Conservation (phyloP, 2,888 invertebrate genomes). For the Erebia epiphron region DNA sequence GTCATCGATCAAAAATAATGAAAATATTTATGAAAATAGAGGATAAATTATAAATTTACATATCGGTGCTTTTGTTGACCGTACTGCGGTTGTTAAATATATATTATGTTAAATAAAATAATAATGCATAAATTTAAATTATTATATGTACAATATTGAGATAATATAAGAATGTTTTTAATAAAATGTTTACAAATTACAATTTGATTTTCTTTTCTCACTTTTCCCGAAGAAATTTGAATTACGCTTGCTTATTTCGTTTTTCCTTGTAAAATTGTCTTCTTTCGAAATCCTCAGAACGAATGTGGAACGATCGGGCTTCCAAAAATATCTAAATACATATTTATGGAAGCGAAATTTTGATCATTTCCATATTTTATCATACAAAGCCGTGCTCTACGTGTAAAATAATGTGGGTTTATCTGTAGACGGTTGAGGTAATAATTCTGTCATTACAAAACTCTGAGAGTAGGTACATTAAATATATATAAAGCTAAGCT, state of each 20-base stretch:
- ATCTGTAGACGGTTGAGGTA: no score
- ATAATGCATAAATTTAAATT: neutral
- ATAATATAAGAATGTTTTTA: slow-evolving; percentile 56
- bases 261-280: neutral
- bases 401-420: no score
- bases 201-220: neutral
- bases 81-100: slow-evolving; percentile 50
- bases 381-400: neutral
- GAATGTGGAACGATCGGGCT: neutral
- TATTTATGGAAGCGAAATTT: slow-evolving; percentile 3
- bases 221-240: neutral
- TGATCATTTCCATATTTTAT: slow-evolving; percentile 2
- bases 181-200: slow-evolving; percentile 37
- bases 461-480: no score
- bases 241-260: neutral
- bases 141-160: slow-evolving; percentile 62
- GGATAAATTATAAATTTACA: slow-evolving; percentile 47
- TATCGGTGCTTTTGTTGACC: slow-evolving; percentile 75
- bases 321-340: neutral
- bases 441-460: no score
- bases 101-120: neutral
- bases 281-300: neutral
- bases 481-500: no score
- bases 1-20: neutral
- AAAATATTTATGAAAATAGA: slow-evolving; percentile 8